Conservation (phyloP, 2,888 invertebrate genomes). For the Drepanosiphum platanoidis region DNA sequence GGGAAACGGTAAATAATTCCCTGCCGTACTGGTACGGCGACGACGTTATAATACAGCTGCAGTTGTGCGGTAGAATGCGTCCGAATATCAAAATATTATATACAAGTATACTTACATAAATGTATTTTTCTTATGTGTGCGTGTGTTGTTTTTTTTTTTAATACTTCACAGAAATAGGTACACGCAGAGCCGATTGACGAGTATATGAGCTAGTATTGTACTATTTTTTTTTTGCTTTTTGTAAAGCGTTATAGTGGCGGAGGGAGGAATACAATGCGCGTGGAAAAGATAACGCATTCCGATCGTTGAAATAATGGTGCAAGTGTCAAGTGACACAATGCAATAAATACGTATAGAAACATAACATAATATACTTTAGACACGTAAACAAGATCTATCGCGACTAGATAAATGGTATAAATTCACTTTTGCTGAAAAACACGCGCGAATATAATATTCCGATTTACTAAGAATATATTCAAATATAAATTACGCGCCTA, state of each 20-base stretch:
- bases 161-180: not conserved
- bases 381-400: not conserved
- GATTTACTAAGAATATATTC: no score
- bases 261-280: not conserved
- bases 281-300: conserved; percentile 11
- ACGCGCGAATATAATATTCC: no score
- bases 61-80: not conserved
- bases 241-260: conserved; percentile 3
- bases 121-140: no score
- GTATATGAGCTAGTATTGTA: not conserved
- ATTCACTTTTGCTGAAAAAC: not conserved
- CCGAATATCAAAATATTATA: not conserved
- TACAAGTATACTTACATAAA: no score
- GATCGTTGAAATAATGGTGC: not conserved
- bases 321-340: not conserved
- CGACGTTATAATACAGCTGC: not conserved
- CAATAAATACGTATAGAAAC: not conserved
- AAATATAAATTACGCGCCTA: no score
- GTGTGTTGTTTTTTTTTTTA: no score
- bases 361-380: not conserved
- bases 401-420: not conserved
- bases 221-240: not conserved
- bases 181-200: not conserved
- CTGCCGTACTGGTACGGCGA: not conserved
- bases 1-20: not conserved